Evolutionary conservation across 2,797 vertebrate species (phyloP).

Genomic region (Australoheros facetus): DNA sequence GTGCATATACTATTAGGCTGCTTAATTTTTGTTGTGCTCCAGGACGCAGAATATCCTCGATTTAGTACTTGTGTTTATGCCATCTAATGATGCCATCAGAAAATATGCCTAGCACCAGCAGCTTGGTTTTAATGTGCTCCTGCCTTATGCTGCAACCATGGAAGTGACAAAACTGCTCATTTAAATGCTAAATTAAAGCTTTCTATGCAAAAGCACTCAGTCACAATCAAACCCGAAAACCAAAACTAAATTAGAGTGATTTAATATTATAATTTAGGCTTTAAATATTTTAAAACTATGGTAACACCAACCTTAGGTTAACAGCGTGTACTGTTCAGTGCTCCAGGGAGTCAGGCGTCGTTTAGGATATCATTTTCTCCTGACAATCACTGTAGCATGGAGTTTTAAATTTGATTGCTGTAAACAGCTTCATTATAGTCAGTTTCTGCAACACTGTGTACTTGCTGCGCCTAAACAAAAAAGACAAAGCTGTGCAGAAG

Average conservation of each 20-base stretch:
- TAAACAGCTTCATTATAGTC: constrained; percentile 29
- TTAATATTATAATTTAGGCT: not conserved
- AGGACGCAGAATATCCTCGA: constrained; percentile 28
- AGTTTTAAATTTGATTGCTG: constrained; percentile 5
- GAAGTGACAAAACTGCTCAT: not conserved
- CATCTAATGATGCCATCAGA: constrained; percentile 22
- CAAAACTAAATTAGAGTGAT: not conserved
- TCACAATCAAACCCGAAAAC: not conserved
- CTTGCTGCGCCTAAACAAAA: not conserved
- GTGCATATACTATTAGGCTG: constrained; percentile 17
- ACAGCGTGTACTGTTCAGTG: not conserved
- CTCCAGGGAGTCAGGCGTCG: constrained; percentile 19
- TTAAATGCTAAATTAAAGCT: not conserved
- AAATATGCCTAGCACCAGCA: constrained; percentile 6
- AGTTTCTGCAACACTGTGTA: not conserved
- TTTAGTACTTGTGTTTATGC: constrained; percentile 11
- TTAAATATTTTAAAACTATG: not conserved
- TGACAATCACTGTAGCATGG: constrained; percentile 19
- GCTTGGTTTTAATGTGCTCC: not conserved
- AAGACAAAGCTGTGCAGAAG: not conserved
- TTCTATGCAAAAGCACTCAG: not conserved
- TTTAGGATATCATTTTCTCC: constrained; percentile 16
- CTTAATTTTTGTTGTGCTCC: constrained; percentile 26
- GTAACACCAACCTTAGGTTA: constrained; percentile 4
- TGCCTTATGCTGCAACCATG: not conserved